phyloP scores from a whole-genome alignment of 1,140 invertebrate genomes.

The Trichonephila clavipes region DNA sequence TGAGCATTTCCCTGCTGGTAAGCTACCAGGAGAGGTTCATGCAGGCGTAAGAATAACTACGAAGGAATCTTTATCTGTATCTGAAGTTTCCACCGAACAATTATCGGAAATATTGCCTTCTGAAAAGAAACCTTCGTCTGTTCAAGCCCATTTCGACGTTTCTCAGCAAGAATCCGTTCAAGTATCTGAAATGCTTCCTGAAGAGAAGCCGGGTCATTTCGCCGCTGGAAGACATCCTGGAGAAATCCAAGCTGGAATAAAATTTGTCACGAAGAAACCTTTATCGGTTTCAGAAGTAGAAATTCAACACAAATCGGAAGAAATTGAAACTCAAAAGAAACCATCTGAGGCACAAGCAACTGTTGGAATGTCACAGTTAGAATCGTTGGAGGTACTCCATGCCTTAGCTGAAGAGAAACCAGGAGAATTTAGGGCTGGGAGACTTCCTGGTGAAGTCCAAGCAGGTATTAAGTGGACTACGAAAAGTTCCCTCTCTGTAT shows the following conservation, averaged over 20 bases:
- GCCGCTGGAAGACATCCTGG: slow-evolving; percentile 74
- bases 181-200: slow-evolving; percentile 44
- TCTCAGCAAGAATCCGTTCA: slow-evolving; percentile 61
- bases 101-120: slow-evolving; percentile 34
- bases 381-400: slow-evolving; percentile 61
- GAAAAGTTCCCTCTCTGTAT: slow-evolving; percentile 55
- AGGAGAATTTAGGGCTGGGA: slow-evolving; percentile 68
- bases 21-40: slow-evolving; percentile 60
- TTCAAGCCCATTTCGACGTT: slow-evolving; percentile 41
- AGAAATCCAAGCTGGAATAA: slow-evolving; percentile 72
- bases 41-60: slow-evolving; percentile 54
- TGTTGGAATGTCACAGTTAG: slow-evolving; percentile 50
- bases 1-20: slow-evolving; percentile 57
- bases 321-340: slow-evolving; percentile 61
- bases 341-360: slow-evolving; percentile 41
- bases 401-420: slow-evolving; percentile 64
- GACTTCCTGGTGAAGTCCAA: slow-evolving; percentile 66
- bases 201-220: slow-evolving; percentile 72
- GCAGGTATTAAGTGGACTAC: slow-evolving; percentile 59
- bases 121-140: slow-evolving; percentile 38
- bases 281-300: slow-evolving; percentile 69
- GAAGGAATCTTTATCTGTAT: slow-evolving; percentile 72
- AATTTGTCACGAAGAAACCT: slow-evolving; percentile 60
- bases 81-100: slow-evolving; percentile 73
- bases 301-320: slow-evolving; percentile 52